Evolutionary conservation across 1,140 invertebrate species (phyloP).

Genomic region (Magallana gigas): DNA sequence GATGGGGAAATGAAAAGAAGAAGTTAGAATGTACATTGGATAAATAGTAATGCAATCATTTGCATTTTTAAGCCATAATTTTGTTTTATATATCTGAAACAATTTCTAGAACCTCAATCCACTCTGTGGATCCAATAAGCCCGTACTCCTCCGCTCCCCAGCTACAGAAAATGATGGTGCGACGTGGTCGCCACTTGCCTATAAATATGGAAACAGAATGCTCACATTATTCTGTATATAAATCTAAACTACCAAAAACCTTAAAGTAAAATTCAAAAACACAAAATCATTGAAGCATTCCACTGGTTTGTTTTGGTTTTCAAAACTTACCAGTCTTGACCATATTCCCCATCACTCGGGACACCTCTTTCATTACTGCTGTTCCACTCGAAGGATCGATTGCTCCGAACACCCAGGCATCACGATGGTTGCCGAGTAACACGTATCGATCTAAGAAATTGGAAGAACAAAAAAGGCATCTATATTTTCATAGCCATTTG

Average conservation of each 20-base stretch:
- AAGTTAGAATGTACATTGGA: neutral
- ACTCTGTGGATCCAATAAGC: slow-evolving; percentile 70
- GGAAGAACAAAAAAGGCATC: no score
- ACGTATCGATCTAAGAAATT: slow-evolving; percentile 80
- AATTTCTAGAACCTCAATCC: slow-evolving; percentile 66
- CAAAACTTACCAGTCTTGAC: slow-evolving; percentile 69
- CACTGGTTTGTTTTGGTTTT: no score
- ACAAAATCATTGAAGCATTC: no score
- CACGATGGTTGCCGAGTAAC: slow-evolving; percentile 83
- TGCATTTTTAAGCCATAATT: no score
- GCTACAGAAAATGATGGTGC: slow-evolving; percentile 72
- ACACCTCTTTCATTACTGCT: slow-evolving; percentile 82
- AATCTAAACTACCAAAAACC: no score
- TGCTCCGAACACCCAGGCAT: slow-evolving; percentile 83
- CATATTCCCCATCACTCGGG: slow-evolving; percentile 79
- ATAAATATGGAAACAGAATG: neutral
- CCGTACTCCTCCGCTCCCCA: slow-evolving; percentile 76
- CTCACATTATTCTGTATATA: no score
- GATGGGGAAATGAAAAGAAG: neutral
- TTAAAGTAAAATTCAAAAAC: no score
- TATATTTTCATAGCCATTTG: no score
- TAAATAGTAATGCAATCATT: no score
- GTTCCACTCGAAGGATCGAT: slow-evolving; percentile 82
- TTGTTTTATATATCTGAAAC: no score
- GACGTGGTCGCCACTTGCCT: slow-evolving; percentile 71